Percentiles rank a stretch among this genome's conserved stretches.
Conservation (phyloP, 2,888 invertebrate genomes). For the Hemistola chrysoprasaria region DNA sequence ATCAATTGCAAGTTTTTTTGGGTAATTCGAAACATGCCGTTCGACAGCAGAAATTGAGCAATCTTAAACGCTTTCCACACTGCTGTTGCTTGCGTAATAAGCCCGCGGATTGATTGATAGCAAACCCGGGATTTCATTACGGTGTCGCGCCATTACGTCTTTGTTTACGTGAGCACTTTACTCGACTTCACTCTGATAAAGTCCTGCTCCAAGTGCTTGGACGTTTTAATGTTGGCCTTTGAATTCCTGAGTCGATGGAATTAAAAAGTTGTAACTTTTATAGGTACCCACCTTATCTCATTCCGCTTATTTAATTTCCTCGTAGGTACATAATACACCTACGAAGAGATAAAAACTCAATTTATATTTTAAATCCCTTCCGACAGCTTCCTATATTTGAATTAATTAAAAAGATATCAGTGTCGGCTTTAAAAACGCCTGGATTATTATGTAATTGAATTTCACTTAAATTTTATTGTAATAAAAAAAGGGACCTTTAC, state of each 20-base stretch:
- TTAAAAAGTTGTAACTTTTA: too few species aligned
- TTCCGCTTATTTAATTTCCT: too few species aligned
- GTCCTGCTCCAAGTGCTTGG: constrained; percentile 16
- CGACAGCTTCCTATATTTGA: constrained; percentile 32
- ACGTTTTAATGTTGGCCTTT: too few species aligned
- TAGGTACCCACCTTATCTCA: too few species aligned
- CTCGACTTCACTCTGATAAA: constrained; percentile 22
- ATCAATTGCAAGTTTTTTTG: too few species aligned
- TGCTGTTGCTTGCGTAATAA: too few species aligned
- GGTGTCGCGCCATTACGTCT: constrained; percentile 40
- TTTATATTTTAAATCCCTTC: constrained; percentile 41
- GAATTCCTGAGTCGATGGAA: too few species aligned
- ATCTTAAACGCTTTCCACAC: too few species aligned
- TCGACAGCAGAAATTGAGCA: too few species aligned
- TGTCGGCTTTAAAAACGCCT: constrained; percentile 32
- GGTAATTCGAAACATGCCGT: too few species aligned
- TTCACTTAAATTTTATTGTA: constrained; percentile 18
- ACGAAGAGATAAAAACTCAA: constrained; percentile 27
- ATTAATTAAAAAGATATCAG: constrained; percentile 41
- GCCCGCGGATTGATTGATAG: constrained; percentile 53
- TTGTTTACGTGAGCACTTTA: constrained; percentile 41
- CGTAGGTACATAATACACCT: constrained; percentile 4
- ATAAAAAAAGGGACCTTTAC: too few species aligned
- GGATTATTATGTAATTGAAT: constrained; percentile 21
- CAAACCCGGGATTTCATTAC: constrained; percentile 46